These are phyloP conservation scores for Elymnias hypermnestra DNA, from an alignment of 1,140 invertebrate species.

Conservation along the genomic window DNA sequence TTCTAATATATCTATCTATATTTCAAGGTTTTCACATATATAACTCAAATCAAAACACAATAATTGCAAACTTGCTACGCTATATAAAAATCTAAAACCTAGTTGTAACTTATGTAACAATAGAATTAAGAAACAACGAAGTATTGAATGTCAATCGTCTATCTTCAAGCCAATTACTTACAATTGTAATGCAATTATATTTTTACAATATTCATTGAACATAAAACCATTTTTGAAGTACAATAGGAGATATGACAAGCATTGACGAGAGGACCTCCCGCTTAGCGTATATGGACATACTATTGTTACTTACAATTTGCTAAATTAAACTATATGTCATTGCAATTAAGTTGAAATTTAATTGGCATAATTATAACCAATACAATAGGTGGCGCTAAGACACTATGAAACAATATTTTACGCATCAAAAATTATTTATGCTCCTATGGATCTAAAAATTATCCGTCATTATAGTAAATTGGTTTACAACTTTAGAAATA, in stretches of 20 bases:
- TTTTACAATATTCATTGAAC: conserved; percentile 37
- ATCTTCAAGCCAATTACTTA: conserved; percentile 28
- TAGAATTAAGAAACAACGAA: conserved; percentile 9
- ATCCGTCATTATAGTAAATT: conserved; percentile 1
- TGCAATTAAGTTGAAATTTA: not conserved
- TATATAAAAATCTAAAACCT: no score
- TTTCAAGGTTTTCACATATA: no score
- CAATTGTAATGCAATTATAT: conserved; percentile 40
- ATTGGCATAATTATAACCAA: not conserved
- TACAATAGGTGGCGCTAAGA: conserved; percentile 16
- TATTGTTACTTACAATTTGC: not conserved
- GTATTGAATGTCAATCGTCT: conserved; percentile 28
- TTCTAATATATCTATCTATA: no score
- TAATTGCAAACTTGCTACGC: no score
- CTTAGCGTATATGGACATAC: conserved; percentile 10
- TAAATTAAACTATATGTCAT: conserved; percentile 6
- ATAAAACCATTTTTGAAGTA: conserved; percentile 23
- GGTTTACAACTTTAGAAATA: not conserved
- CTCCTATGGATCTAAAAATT: conserved; percentile 14
- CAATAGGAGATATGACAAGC: conserved; percentile 38
- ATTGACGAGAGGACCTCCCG: conserved; percentile 36
- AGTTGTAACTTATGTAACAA: no score
- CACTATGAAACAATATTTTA: conserved; percentile 17
- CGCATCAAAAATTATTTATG: conserved; percentile 19
- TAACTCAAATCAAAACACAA: no score